Conservation (phyloP, 2,797 vertebrate genomes). For the Bovichtus diacanthus region DNA sequence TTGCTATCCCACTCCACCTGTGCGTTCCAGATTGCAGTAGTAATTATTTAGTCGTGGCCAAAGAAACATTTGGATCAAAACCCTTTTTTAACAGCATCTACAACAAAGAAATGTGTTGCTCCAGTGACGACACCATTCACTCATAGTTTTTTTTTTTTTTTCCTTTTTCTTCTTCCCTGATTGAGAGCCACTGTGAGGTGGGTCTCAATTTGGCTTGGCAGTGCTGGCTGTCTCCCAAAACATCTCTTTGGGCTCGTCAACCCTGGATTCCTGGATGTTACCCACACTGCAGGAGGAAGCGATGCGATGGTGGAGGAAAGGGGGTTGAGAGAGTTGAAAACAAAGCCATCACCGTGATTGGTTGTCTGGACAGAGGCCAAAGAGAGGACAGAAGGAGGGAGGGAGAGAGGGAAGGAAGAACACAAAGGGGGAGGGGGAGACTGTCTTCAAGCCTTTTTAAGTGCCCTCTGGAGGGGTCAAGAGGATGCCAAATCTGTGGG, state of each 20-base stretch:
- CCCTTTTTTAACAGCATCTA: neutral
- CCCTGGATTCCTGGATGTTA: slow-evolving; percentile 78
- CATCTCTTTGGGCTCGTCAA: slow-evolving; percentile 76
- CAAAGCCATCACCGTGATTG: slow-evolving; percentile 83
- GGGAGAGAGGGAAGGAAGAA: slow-evolving; percentile 44
- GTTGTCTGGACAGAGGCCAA: slow-evolving; percentile 83
- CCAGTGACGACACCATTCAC: slow-evolving; percentile 16
- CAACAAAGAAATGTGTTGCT: slow-evolving; percentile 7
- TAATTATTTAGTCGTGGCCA: neutral
- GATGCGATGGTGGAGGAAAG: slow-evolving; percentile 60
- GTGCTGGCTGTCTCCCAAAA: slow-evolving; percentile 75
- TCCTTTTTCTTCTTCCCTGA: slow-evolving; percentile 41
- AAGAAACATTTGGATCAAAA: slow-evolving; percentile 1
- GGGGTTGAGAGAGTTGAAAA: slow-evolving; percentile 74
- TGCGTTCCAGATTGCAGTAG: neutral
- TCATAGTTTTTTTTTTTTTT: slow-evolving; percentile 30
- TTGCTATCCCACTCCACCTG: neutral
- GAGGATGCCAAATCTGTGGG: slow-evolving; percentile 68
- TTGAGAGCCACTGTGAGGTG: slow-evolving; percentile 40
- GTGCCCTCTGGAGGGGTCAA: slow-evolving; percentile 76
- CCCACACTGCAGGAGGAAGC: slow-evolving; percentile 77
- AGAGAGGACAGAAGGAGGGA: slow-evolving; percentile 60
- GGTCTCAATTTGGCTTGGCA: slow-evolving; percentile 69
- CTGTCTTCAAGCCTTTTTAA: slow-evolving; percentile 73
- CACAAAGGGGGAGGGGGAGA: slow-evolving; percentile 55